Base-by-base conservation (phyloP, 2,797 vertebrate species). In the Mycteria americana region DNA sequence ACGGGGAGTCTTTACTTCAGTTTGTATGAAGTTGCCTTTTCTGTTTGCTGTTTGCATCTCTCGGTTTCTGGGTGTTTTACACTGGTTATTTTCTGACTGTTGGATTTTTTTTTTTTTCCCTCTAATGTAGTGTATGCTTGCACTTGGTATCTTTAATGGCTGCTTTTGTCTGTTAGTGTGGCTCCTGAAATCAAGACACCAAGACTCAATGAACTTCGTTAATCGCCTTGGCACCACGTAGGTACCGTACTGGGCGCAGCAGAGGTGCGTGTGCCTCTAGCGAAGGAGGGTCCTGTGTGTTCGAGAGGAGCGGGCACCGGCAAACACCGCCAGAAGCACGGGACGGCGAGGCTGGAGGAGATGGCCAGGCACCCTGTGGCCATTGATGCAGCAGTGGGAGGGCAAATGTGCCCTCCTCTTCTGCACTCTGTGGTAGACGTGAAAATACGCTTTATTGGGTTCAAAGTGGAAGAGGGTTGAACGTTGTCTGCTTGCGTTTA, bases 211-310 rank as follows among this genome's bases (percentile, higher is more conserved):
- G 31, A 77, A 9, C 43, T 67, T 79, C 10, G 28, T 76, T 28
- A 63, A 79, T 76, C 51, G 27, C 50, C 7, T 39, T 24, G 80
- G 37, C 41, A 25, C 37, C 4, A 3, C 5, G 22, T 23, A 10
- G 64, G 35, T 21, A 10, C 43, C 1, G 2, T 14, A 10, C 28
- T 33, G 57, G 0, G 0, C 13, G 31, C 46, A 51, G 81, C 35
- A 31, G 48, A 14, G 18, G 8, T 6, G 64, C 0, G 4, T 3
- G 31, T 35, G n/a, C 45, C n/a, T 43, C 35, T 50, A 41, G 56
- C 2, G 6, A 50, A 43, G 25, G 48, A 24, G 18, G 16, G 6
- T 41, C 5, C 46, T 25, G 8, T 0, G 1, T n/a, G 50, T 13
- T 46, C 1, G 7, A 30, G n/a, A 73, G 62, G 8, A 5, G 16